Evolutionary conservation across 2,888 invertebrate genomes (phyloP).

Genomic region (Meteorus colon): DNA sequence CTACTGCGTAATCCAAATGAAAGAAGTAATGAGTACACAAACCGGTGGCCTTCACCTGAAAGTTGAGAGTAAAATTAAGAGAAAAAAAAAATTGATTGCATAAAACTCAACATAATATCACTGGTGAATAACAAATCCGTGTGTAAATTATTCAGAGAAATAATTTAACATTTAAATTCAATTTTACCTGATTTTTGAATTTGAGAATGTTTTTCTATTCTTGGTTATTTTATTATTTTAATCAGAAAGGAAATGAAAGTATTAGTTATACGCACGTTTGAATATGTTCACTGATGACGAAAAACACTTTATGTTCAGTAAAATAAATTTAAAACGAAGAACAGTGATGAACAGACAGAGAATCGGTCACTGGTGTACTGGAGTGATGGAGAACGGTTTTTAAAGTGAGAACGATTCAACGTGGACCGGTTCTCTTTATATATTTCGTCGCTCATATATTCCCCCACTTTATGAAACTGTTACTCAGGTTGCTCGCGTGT

Average conservation of each 20-base stretch:
- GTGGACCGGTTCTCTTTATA: slow-evolving; percentile 70
- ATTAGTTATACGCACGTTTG: too few species aligned
- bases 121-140: background rate
- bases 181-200: background rate
- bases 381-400: slow-evolving; percentile 58
- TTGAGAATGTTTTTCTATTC: background rate
- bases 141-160: background rate
- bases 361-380: slow-evolving; percentile 50
- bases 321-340: background rate
- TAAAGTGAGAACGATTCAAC: slow-evolving; percentile 63
- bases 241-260: too few species aligned
- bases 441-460: slow-evolving; percentile 51
- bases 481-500: slow-evolving; percentile 23
- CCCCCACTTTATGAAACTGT: slow-evolving; percentile 58
- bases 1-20: background rate
- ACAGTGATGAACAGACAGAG: background rate
- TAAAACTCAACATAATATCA: background rate
- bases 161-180: too few species aligned
- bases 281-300: too few species aligned
- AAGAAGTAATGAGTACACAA: background rate
- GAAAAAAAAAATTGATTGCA: background rate
- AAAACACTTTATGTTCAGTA: background rate
- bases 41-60: slow-evolving; percentile 18
- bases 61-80: background rate
- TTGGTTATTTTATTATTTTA: background rate